Evolutionary conservation across 2,113 vertebrate genomes (phyloP), one percentile per base, ranked within the genome.

Genomic region (Camelus bactrianus): DNA sequence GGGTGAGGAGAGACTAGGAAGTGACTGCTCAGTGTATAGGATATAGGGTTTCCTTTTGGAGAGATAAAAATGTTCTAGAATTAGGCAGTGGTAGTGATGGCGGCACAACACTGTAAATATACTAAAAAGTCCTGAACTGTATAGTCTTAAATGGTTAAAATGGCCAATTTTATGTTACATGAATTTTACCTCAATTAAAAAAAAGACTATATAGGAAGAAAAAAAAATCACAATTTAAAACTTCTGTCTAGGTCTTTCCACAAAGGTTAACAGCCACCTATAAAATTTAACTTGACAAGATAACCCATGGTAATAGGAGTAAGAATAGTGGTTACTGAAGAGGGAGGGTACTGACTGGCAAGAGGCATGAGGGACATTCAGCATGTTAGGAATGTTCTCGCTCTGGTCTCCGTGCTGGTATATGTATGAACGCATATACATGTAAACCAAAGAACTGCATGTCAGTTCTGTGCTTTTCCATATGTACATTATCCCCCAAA

Each of bases 271-370:
- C 20, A 84, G 52, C 38, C 54, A 62, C 42, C 72, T 62, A 38
- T 65, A 52, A 93, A 56, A n/a, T 80, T 73, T 62, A 95, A 85
- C 24, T 42, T 67, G 79, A 77, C 28, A 83, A 82, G 64, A 77
- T 11, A 52, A 54, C 20, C 58, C 72, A 56, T 20, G 7, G n/a
- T 54, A 46, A 69, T 10, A 67, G 50, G 67, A 77, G 35, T 52
- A 46, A 92, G 50, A 82, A 67, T 6, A 38, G 14, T 58, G 11
- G 69, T n/a, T 70, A 70, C 8, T 42, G 10, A 89, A 56, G 32
- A 0, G 28, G 52, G 3, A 76, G 24, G 5, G 7, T 42, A 17
- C 10, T 22, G 42, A 65, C 13, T 1, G 6, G n/a, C n/a, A 42
- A 67, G 38, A 42, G 17, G 26, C 38, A 28, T 3, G 4, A 62